Conservation (phyloP, 2,113 vertebrate genomes). For the Monarcha castaneiventris region DNA sequence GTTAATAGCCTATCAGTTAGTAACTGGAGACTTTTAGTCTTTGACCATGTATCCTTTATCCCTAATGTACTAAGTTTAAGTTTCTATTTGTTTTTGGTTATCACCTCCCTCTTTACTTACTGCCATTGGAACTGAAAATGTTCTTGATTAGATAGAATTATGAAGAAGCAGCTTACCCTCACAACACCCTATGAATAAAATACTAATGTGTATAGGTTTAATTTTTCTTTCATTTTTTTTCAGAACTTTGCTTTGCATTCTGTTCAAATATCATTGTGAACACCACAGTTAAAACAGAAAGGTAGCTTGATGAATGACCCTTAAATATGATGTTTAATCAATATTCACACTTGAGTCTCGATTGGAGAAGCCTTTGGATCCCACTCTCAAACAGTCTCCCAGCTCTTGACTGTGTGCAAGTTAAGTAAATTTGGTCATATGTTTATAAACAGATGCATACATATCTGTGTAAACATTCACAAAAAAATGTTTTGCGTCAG, state of each 20-base stretch:
- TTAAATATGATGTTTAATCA: not conserved
- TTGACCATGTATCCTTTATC: not conserved
- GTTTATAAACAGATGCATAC: not conserved
- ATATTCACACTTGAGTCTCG: fast-evolving
- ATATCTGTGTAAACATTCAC: not conserved
- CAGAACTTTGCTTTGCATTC: not conserved
- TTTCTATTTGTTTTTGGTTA: not conserved
- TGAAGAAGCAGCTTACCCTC: not conserved
- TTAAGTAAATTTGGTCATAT: not conserved
- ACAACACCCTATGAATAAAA: not conserved
- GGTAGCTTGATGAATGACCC: not conserved
- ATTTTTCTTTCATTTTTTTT: not conserved
- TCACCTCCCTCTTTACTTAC: not conserved
- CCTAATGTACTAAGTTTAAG: not conserved
- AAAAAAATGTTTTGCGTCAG: not conserved
- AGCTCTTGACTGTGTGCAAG: not conserved
- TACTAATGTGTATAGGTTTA: not conserved
- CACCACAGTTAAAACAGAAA: not conserved
- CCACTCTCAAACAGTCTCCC: not conserved
- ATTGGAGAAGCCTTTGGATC: not conserved
- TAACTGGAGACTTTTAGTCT: not conserved
- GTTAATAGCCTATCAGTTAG: not conserved
- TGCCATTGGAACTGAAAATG: not conserved
- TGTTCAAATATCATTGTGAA: not conserved
- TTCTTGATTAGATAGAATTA: not conserved